These are phyloP conservation scores for Limulus polyphemus DNA, from an alignment of 2,888 invertebrate species.

Conservation along the genomic window DNA sequence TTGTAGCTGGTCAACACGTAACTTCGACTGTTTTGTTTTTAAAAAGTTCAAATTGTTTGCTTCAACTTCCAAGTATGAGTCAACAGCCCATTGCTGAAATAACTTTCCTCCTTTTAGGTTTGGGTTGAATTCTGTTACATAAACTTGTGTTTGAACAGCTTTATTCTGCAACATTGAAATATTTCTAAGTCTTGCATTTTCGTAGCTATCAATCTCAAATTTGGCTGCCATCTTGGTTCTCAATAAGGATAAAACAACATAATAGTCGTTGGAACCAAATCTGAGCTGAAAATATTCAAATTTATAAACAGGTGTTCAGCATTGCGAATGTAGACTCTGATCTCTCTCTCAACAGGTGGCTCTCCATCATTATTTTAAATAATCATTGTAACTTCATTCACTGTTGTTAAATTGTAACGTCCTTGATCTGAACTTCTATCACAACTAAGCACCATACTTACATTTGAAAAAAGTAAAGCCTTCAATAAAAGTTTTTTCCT, in stretches of 20 bases:
- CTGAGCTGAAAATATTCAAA: conserved; percentile 17
- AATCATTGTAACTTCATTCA: conserved; percentile 11
- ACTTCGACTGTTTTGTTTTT: conserved; percentile 27
- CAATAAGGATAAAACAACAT: conserved; percentile 26
- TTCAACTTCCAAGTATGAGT: conserved; percentile 30
- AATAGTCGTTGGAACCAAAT: conserved; percentile 26
- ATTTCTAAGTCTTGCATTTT: conserved; percentile 3
- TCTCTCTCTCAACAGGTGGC: conserved; percentile 25
- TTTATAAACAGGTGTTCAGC: neutral
- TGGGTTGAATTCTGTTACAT: conserved; percentile 20
- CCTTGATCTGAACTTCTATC: no score
- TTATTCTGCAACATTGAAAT: no score
- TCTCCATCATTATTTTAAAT: conserved; percentile 18
- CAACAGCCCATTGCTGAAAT: conserved; percentile 31
- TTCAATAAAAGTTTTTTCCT: no score
- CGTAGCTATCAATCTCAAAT: neutral
- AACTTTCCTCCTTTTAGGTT: conserved; percentile 26
- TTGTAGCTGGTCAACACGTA: conserved; percentile 29
- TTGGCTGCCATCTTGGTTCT: conserved; percentile 22
- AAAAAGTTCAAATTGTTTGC: conserved; percentile 27
- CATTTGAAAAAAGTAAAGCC: no score
- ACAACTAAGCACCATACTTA: no score
- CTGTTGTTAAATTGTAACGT: no score
- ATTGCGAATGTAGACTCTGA: conserved; percentile 13
- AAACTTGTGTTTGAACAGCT: conserved; percentile 1